Evolutionary conservation across 2,113 vertebrate genomes (phyloP).

Genomic region (Pygoscelis adeliae): DNA sequence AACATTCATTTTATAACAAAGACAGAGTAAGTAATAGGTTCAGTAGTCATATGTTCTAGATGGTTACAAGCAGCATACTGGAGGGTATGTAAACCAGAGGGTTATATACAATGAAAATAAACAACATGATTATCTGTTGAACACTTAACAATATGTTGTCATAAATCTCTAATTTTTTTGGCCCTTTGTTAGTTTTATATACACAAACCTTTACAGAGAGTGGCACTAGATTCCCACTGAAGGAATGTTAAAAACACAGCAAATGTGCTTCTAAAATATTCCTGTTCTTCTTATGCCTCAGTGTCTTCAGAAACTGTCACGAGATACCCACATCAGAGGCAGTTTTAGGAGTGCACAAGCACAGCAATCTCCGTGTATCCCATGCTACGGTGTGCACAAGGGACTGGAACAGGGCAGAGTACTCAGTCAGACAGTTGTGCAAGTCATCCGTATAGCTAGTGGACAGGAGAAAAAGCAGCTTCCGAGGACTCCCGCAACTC

Average conservation of each 20-base stretch:
- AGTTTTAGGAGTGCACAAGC: background rate
- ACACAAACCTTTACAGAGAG: background rate
- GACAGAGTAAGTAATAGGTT: background rate
- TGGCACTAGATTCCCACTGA: background rate
- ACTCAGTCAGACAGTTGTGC: background rate
- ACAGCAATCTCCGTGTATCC: background rate
- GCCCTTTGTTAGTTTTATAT: background rate
- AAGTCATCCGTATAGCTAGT: no score
- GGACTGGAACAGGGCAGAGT: background rate
- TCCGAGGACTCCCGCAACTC: background rate
- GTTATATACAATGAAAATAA: background rate
- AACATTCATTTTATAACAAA: background rate
- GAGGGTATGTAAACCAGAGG: background rate
- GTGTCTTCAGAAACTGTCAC: background rate
- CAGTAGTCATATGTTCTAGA: background rate
- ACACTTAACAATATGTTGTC: background rate
- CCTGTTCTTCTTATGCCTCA: background rate
- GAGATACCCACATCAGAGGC: background rate
- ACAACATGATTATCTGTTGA: background rate
- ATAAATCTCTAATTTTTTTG: background rate
- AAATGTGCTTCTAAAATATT: background rate
- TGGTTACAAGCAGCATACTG: background rate
- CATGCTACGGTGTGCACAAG: background rate
- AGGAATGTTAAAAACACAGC: background rate
- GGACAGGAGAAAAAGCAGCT: background rate